These are phyloP conservation scores for Cherax quadricarinatus DNA, from an alignment of 1,140 invertebrate genomes.

Conservation along the genomic window DNA sequence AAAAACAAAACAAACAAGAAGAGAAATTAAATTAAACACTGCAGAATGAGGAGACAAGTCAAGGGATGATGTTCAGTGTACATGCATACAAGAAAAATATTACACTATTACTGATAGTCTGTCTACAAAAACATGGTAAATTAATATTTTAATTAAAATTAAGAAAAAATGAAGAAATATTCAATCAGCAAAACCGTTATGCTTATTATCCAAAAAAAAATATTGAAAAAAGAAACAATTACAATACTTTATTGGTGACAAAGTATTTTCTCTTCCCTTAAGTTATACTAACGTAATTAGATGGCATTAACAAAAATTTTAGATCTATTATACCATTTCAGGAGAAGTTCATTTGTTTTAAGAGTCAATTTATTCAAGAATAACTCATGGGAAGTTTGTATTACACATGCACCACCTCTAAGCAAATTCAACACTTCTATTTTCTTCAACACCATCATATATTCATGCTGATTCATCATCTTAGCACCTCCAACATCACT, in stretches of 20 bases:
- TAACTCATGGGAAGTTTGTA: no score
- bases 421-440: no score
- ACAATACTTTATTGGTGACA: background rate
- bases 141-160: background rate
- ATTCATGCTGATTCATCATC: no score
- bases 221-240: background rate
- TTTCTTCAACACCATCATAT: no score
- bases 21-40: conserved; percentile 70
- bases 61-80: conserved; percentile 30
- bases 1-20: conserved; percentile 72
- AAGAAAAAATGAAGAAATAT: conserved; percentile 39
- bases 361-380: no score
- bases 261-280: background rate
- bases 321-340: no score
- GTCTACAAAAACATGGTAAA: conserved; percentile 18
- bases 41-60: conserved; percentile 44
- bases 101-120: background rate
- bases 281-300: background rate
- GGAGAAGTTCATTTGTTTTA: no score
- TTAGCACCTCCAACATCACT: no score
- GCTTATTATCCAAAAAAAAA: background rate
- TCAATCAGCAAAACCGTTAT: background rate
- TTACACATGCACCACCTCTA: no score
- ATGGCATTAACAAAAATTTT: no score
- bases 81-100: conserved; percentile 32